phyloP scores from a whole-genome alignment of 2,113 vertebrate genomes.

The Illadopsis cleaveri region DNA sequence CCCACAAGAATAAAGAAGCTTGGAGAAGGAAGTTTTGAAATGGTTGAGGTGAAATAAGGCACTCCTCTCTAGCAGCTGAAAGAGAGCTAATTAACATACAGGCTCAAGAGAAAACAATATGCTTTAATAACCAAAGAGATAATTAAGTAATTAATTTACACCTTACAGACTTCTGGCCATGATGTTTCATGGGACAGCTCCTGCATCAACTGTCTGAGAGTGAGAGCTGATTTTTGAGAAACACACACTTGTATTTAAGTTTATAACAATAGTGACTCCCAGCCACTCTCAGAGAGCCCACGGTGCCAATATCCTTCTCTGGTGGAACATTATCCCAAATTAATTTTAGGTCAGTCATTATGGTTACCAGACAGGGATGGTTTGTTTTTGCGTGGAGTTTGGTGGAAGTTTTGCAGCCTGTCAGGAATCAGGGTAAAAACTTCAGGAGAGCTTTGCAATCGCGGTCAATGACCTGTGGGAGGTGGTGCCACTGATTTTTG shows the following conservation, averaged over 20 bases:
- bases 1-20: not conserved
- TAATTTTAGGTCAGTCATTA: not conserved
- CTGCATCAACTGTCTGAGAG: not conserved
- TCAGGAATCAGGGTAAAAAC: not conserved
- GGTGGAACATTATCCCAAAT: not conserved
- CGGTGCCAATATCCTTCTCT: not conserved
- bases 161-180: not conserved
- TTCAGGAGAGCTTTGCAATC: not conserved
- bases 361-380: not conserved
- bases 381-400: not conserved
- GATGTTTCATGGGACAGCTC: not conserved
- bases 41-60: not conserved
- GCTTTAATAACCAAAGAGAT: not conserved
- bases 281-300: not conserved
- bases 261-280: not conserved
- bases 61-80: not conserved
- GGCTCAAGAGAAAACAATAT: not conserved
- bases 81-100: not conserved
- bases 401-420: not conserved
- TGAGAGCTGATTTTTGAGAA: not conserved
- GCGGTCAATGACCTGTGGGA: not conserved
- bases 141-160: not conserved
- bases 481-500: not conserved
- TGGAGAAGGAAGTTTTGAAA: not conserved
- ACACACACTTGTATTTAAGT: accelerated